Percentiles rank a stretch among this genome's conserved stretches.
phyloP scores from a whole-genome alignment of 1,140 invertebrate genomes.

The Harpegnathos saltator region DNA sequence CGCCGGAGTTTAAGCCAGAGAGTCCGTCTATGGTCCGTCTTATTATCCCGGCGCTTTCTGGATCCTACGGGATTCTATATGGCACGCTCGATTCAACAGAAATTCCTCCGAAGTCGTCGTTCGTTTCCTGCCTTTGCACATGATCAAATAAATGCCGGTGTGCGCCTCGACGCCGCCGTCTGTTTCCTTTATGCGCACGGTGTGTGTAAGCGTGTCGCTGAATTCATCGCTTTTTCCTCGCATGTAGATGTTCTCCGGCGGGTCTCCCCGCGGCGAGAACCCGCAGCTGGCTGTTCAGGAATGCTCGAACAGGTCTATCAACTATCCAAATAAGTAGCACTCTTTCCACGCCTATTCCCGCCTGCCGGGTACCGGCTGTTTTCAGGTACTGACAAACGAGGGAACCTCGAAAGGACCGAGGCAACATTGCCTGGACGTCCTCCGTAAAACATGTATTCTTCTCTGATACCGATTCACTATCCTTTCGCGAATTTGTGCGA shows the following conservation, averaged over 20 bases:
- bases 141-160: constrained; percentile 30
- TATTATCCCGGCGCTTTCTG: constrained; percentile 7
- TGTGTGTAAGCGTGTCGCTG: constrained; percentile 6
- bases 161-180: constrained; percentile 9
- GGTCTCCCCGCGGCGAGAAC: constrained; percentile 20
- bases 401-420: constrained; percentile 21
- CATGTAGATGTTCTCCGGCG: constrained; percentile 27
- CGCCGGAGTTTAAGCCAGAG: background rate
- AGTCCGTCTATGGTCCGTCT: background rate
- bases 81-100: background rate
- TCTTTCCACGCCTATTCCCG: constrained; percentile 48
- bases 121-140: constrained; percentile 5
- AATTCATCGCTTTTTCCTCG: constrained; percentile 44
- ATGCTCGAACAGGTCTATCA: constrained; percentile 70
- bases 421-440: background rate
- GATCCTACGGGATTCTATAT: background rate
- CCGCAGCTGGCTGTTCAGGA: constrained; percentile 44
- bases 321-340: constrained; percentile 73
- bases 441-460: background rate
- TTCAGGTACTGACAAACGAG: constrained; percentile 34
- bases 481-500: too few relatives aligned
- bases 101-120: constrained; percentile 19
- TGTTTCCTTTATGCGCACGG: constrained; percentile 8
- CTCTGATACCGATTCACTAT: background rate
- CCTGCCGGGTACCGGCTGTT: constrained; percentile 17